Percentiles rank a stretch among this genome's conserved stretches.
These are phyloP conservation scores for Poeciliopsis prolifica DNA, from an alignment of 2,113 vertebrate genomes.

Conservation along the genomic window DNA sequence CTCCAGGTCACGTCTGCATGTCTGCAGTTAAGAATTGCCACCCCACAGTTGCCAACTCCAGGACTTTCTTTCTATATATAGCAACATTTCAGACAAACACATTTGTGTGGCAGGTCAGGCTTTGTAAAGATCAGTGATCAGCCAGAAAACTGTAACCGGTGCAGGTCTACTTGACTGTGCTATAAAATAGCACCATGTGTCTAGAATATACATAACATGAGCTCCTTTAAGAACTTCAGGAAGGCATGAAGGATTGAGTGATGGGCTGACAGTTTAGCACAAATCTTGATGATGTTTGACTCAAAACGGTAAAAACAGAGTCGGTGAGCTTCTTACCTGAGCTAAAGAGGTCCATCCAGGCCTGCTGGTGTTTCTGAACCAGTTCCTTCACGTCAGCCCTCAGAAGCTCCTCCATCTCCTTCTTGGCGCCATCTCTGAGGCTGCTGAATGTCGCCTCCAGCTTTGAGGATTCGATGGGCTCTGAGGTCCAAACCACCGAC, in stretches of 20 bases:
- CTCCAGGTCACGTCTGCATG: no score
- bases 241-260: neutral
- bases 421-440: slow-evolving; percentile 86
- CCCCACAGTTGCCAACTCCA: no score
- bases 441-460: slow-evolving; percentile 84
- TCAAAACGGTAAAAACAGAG: neutral
- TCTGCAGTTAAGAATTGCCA: no score
- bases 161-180: no score
- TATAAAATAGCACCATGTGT: no score
- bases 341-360: slow-evolving; percentile 94
- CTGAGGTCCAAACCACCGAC: slow-evolving; percentile 87
- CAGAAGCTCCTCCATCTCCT: slow-evolving; percentile 90
- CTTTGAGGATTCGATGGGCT: slow-evolving; percentile 79
- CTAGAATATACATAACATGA: no score
- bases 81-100: no score
- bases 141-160: no score
- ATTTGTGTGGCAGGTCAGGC: no score
- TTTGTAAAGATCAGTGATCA: no score
- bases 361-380: slow-evolving; percentile 87
- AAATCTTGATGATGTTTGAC: neutral
- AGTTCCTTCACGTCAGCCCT: slow-evolving; percentile 82
- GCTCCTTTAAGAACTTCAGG: no score
- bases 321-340: slow-evolving; percentile 82
- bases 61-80: no score
- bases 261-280: neutral